Conservation (phyloP, 2,888 invertebrate species). For the Agrochola lychnidis region DNA sequence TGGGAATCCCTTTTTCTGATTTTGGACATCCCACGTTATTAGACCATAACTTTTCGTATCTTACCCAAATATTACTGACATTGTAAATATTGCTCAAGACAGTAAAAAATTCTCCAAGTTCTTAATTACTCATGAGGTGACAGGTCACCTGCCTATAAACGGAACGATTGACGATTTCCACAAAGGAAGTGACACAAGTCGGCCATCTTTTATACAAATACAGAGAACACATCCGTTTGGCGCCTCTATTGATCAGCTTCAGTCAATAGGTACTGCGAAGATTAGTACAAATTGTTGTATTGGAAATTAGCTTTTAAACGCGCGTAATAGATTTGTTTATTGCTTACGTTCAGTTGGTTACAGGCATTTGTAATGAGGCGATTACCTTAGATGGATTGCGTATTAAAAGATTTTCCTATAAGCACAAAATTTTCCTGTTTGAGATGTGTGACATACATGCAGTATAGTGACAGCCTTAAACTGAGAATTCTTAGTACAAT, state of each 20-base stretch:
- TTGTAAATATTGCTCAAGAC: conserved; percentile 29
- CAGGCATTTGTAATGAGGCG: conserved; percentile 14
- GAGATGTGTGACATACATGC: neutral
- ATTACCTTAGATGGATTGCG: conserved; percentile 29
- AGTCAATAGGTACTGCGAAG: conserved; percentile 66
- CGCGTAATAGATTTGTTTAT: conserved; percentile 27
- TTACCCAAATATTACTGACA: conserved; percentile 8
- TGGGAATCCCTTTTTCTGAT: neutral
- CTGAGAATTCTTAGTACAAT: too few species aligned
- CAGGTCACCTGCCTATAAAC: conserved; percentile 59
- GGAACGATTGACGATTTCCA: conserved; percentile 65
- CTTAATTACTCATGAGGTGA: conserved; percentile 58
- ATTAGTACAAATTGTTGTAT: conserved; percentile 47
- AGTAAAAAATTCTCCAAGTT: conserved; percentile 36
- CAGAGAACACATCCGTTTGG: conserved; percentile 80
- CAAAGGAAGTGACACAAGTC: conserved; percentile 83
- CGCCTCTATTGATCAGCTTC: conserved; percentile 74
- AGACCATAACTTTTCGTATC: conserved; percentile 9
- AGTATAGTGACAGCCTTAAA: neutral
- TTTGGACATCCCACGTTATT: conserved; percentile 9
- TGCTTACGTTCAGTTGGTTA: conserved; percentile 9
- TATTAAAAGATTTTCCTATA: conserved; percentile 28
- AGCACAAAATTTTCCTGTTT: conserved; percentile 21
- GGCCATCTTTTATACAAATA: conserved; percentile 81
- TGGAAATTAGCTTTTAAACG: conserved; percentile 37